Percentiles rank a stretch among this genome's conserved stretches.
These are phyloP conservation scores for Orthonychiurus folsomi DNA, from an alignment of 2,888 invertebrate genomes.

Conservation along the genomic window DNA sequence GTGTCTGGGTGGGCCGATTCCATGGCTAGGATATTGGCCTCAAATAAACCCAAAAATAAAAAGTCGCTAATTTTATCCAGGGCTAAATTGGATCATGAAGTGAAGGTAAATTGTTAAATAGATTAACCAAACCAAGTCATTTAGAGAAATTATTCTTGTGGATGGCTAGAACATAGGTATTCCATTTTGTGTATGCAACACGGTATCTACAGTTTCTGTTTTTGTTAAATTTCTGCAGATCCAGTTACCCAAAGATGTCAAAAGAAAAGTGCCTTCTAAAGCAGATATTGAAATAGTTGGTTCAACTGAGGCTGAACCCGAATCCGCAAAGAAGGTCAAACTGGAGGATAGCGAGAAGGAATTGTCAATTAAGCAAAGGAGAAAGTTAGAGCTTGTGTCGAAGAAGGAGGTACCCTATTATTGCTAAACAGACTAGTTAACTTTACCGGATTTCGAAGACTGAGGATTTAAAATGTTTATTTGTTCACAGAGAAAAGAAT, in stretches of 20 bases:
- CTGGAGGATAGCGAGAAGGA: constrained; percentile 13
- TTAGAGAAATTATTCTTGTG: neutral
- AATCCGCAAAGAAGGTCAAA: constrained; percentile 14
- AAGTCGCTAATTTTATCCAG: constrained; percentile 42
- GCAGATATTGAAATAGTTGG: constrained; percentile 17
- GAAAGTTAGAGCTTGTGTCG: constrained; percentile 30
- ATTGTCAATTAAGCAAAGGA: constrained; percentile 23
- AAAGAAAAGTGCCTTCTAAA: neutral
- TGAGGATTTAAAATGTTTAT: too few relatives aligned
- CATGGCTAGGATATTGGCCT: constrained; percentile 42
- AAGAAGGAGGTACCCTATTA: constrained; percentile 27
- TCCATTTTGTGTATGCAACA: too few relatives aligned
- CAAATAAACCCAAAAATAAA: constrained; percentile 39
- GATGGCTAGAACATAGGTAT: too few relatives aligned
- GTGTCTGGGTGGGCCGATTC: constrained; percentile 43
- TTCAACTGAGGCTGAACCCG: constrained; percentile 16
- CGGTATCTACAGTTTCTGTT: too few relatives aligned
- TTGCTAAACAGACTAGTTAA: too few relatives aligned
- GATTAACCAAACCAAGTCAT: too few relatives aligned
- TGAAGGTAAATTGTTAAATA: too few relatives aligned
- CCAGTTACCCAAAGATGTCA: neutral
- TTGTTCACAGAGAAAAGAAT: constrained; percentile 53
- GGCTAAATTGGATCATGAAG: constrained; percentile 42
- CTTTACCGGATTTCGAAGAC: too few relatives aligned
- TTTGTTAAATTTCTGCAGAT: neutral